These are phyloP conservation scores for Rhodeus uyekii DNA, from an alignment of 2,797 vertebrate genomes.

Conservation along the genomic window DNA sequence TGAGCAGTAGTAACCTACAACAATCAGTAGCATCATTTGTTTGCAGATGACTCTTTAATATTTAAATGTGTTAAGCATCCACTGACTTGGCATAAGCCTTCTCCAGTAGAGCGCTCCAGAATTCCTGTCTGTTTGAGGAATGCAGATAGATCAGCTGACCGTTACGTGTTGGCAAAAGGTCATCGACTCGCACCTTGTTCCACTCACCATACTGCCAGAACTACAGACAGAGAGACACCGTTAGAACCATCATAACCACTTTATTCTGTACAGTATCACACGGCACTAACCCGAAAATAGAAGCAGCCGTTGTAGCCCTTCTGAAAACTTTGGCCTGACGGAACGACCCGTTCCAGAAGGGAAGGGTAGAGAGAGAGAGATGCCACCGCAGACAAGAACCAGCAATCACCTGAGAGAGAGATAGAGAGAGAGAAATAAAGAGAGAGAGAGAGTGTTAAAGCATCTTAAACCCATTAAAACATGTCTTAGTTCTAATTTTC, in stretches of 20 bases:
- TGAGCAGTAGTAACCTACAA: too few species aligned
- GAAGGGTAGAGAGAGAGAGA: constrained; percentile 70
- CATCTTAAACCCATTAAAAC: not conserved
- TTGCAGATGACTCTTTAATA: too few species aligned
- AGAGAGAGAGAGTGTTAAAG: constrained; percentile 60
- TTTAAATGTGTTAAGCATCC: too few species aligned
- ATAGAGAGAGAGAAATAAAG: constrained; percentile 56
- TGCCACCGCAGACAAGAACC: constrained; percentile 78
- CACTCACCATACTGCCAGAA: constrained; percentile 83
- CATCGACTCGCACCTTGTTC: constrained; percentile 75
- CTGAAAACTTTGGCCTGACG: constrained; percentile 70
- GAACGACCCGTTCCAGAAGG: constrained; percentile 75
- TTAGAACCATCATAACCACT: not conserved
- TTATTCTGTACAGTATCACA: not conserved
- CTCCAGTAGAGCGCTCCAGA: constrained; percentile 82
- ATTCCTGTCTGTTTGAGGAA: constrained; percentile 71
- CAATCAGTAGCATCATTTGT: too few species aligned
- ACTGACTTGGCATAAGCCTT: constrained; percentile 83
- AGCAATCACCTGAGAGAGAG: constrained; percentile 75
- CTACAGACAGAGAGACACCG: constrained; percentile 55
- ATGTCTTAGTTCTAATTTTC: not conserved
- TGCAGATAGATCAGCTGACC: constrained; percentile 71
- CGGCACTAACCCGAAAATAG: constrained; percentile 71
- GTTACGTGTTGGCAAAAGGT: constrained; percentile 70
- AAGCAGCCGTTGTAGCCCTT: constrained; percentile 74